Evolutionary conservation across 2,888 invertebrate genomes (phyloP).

Genomic region (Cephus sareptanus): DNA sequence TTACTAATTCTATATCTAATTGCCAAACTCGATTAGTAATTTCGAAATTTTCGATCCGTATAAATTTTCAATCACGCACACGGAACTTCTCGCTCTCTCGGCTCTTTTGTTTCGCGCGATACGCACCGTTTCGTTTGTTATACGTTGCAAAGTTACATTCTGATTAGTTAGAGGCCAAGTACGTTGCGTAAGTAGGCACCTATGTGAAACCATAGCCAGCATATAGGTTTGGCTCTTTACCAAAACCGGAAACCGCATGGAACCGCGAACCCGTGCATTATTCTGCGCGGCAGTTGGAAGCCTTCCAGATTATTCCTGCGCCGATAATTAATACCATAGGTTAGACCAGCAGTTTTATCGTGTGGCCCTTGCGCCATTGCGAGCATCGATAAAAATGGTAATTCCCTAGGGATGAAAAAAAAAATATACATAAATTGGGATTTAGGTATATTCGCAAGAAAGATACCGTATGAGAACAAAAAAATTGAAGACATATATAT

Average conservation of each 20-base stretch:
- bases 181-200: not conserved
- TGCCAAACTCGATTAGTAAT: not conserved
- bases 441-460: not conserved
- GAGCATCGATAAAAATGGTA: not conserved
- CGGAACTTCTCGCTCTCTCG: not conserved
- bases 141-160: not conserved
- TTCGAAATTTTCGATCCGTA: not conserved
- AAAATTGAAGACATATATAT: no score
- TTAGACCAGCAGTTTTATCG: constrained; percentile 1
- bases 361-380: not conserved
- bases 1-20: not conserved
- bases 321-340: constrained; percentile 18
- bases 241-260: constrained; percentile 14
- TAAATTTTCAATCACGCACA: not conserved
- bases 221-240: constrained; percentile 16
- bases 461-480: no score
- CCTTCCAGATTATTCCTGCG: constrained; percentile 14
- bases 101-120: not conserved
- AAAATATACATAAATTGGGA: not conserved
- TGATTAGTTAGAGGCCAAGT: not conserved
- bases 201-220: not conserved
- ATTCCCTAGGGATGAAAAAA: not conserved
- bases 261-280: constrained; percentile 19
- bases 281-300: constrained; percentile 17
- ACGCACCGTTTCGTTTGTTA: not conserved